A percentile compares a stretch with the other conserved stretches of the same genome.
These are phyloP conservation scores for Desoria tigrina DNA, from an alignment of 2,888 invertebrate species.

Conservation along the genomic window DNA sequence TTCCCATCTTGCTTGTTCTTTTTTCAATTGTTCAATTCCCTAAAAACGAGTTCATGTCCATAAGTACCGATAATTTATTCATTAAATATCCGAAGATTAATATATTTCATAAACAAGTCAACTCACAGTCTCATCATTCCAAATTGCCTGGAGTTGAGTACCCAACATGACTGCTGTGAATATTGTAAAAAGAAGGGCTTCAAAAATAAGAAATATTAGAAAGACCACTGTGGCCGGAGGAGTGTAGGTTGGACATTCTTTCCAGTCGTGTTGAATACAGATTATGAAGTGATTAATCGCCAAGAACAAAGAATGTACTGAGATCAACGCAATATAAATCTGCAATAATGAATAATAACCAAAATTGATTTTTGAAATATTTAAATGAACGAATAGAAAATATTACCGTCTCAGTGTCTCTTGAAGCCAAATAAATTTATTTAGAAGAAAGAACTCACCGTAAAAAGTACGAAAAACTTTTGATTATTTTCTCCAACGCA, in stretches of 20 bases:
- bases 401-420: too few species aligned
- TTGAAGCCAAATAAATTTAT: too few species aligned
- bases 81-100: too few species aligned
- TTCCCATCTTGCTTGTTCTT: slow-evolving; percentile 90
- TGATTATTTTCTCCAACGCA: slow-evolving; percentile 99
- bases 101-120: not conserved
- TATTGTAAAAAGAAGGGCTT: slow-evolving; percentile 92
- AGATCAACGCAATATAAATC: slow-evolving; percentile 91
- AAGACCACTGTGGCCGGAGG: slow-evolving; percentile 95
- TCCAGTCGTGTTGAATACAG: slow-evolving; percentile 89
- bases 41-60: slow-evolving; percentile 62
- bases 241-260: slow-evolving; percentile 87
- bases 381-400: slow-evolving; percentile 13
- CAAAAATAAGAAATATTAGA: slow-evolving; percentile 85
- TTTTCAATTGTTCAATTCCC: slow-evolving; percentile 96
- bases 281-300: slow-evolving; percentile 90
- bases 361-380: slow-evolving; percentile 16
- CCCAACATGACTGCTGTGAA: slow-evolving; percentile 98
- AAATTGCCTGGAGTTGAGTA: slow-evolving; percentile 94
- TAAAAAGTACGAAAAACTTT: slow-evolving; percentile 98
- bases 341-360: slow-evolving; percentile 14
- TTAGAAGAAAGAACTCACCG: too few species aligned
- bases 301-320: slow-evolving; percentile 84
- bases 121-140: slow-evolving; percentile 94
- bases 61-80: too few species aligned